Evolutionary conservation across 2,888 invertebrate species (phyloP), one percentile per base, ranked within the genome.

Genomic region (Philonicus albiceps): DNA sequence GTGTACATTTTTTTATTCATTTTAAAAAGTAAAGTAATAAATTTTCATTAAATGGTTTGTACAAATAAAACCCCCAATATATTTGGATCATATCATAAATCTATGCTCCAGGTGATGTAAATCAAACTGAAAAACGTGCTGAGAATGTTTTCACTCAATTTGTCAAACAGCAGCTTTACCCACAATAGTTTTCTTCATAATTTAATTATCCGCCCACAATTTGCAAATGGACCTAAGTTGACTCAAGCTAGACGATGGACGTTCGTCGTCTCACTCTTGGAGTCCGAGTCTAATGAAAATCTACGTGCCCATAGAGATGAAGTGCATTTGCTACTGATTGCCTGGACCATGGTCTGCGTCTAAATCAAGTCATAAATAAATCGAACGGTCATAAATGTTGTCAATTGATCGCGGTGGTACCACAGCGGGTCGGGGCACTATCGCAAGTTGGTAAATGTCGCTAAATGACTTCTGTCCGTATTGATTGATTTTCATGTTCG

Each of bases 401-500:
- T 40, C 76, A 22, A 76, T 76, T 76, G 19, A 76, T 19, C 13
- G 76, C 11, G 53, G 19, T 4, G 22, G 64, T 27, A 55, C 22
- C 55, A 7, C 22, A 8, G 55, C 22, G 6, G 55, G 19, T n/a
- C 55, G 27, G 22, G 64, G 22, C 8, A 64, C 55, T 19, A 75
- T 19, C 40, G 11, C 76, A 5, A 2, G 76, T 40, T 19, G n/a
- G n/a, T 40, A 76, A 76, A 40, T 76, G 76, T 22, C 13, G n/a
- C 76, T 76, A 76, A 76, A 76, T 76, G 34, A 76, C 76, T 76
- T 76, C 76, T 76, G 37, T 76, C 76, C 76, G 22, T 40, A 76
- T 76, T 76, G 76, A 76, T 76, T 76, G 76, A 76, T 76, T 76
- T 76, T 11, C 76, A 76, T 34, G 16, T 34, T 74, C 16, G 31